A percentile compares a stretch with the other conserved stretches of the same genome.
These are phyloP conservation scores for Scarus forsteni DNA, from an alignment of 2,797 vertebrate genomes.

Conservation along the genomic window DNA sequence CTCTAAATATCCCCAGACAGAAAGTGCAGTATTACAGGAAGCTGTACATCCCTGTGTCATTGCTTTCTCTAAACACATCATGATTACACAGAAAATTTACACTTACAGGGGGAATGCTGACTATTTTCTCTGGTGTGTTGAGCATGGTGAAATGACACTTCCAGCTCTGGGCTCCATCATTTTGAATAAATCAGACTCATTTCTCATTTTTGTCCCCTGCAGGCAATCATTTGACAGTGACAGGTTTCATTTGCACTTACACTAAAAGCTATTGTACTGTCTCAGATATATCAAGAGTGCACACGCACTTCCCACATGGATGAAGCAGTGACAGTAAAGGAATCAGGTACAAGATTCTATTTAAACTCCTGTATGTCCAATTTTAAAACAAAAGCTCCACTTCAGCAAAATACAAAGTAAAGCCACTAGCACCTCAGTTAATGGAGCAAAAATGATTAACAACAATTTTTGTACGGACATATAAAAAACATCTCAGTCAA, in stretches of 20 bases:
- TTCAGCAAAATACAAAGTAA: not conserved
- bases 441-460: not conserved
- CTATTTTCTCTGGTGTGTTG: not conserved
- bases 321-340: no score
- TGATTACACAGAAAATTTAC: not conserved
- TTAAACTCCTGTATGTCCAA: not conserved
- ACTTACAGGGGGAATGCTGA: not conserved
- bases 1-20: not conserved
- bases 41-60: no score
- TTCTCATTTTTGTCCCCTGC: slow-evolving; percentile 48
- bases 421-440: not conserved
- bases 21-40: no score
- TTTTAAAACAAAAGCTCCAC: no score
- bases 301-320: no score
- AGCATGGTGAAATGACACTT: slow-evolving; percentile 2
- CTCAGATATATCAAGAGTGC: no score
- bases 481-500: no score
- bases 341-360: not conserved
- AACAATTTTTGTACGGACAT: no score
- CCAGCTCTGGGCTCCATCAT: not conserved
- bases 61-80: no score
- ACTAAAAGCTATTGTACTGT: slow-evolving; percentile 31
- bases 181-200: slow-evolving; percentile 5
- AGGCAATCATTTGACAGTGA: slow-evolving; percentile 34
- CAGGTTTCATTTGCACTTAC: slow-evolving; percentile 36